These are phyloP conservation scores for Excalfactoria chinensis DNA, from an alignment of 2,113 vertebrate genomes.

Conservation along the genomic window DNA sequence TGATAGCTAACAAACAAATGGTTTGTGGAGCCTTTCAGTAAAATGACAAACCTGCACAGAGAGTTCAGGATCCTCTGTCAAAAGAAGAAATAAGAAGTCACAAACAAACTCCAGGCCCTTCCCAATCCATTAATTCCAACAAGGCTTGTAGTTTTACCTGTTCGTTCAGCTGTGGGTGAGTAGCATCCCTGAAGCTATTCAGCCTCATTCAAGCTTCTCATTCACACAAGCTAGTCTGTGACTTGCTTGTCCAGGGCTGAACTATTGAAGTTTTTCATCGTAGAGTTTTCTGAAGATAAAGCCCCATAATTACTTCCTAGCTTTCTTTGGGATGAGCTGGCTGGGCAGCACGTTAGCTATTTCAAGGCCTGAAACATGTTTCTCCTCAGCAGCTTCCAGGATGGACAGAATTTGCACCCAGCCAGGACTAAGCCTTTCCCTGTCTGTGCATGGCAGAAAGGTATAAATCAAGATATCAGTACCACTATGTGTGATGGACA, in stretches of 20 bases:
- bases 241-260: accelerated
- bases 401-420: neutral
- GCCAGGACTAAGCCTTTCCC: neutral
- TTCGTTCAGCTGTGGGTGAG: accelerated
- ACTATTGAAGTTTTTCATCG: neutral
- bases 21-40: neutral
- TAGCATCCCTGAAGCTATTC: neutral
- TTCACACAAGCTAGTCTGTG: neutral
- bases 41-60: neutral
- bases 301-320: neutral
- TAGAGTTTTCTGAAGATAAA: neutral
- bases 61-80: neutral
- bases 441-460: neutral
- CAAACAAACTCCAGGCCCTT: accelerated
- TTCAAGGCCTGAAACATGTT: neutral
- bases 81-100: neutral
- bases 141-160: neutral
- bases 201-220: accelerated
- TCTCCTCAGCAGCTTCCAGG: neutral
- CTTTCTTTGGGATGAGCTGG: accelerated
- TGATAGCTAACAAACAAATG: neutral
- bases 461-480: neutral
- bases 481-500: neutral
- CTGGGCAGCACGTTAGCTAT: accelerated
- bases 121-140: neutral